These are phyloP conservation scores for Thaleichthys pacificus DNA, from an alignment of 2,797 vertebrate species.

Conservation along the genomic window DNA sequence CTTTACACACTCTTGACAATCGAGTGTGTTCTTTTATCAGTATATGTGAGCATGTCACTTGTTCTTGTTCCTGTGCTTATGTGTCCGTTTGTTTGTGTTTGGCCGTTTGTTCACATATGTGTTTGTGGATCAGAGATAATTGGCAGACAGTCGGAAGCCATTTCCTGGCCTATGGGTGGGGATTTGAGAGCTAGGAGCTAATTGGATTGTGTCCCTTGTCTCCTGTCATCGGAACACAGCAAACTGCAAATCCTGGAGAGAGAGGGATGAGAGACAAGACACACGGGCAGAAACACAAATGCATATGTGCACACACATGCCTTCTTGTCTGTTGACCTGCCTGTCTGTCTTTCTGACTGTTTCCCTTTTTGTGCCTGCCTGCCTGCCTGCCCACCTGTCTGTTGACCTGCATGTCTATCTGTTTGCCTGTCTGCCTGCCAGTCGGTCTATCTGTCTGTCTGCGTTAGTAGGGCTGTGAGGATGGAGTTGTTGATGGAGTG, in stretches of 20 bases:
- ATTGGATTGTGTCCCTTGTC: slow-evolving; percentile 11
- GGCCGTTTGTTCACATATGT: neutral
- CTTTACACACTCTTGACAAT: neutral
- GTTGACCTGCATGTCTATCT: slow-evolving; percentile 6
- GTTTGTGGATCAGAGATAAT: neutral
- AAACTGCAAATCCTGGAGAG: neutral
- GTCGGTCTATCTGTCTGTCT: slow-evolving; percentile 22
- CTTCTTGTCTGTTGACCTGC: neutral
- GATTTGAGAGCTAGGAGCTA: neutral
- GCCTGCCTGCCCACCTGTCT: neutral
- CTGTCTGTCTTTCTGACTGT: slow-evolving; percentile 27
- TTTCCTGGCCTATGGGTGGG: slow-evolving; percentile 1
- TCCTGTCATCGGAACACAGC: neutral
- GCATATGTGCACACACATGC: neutral
- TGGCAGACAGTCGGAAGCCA: neutral
- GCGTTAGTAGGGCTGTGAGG: slow-evolving; percentile 50
- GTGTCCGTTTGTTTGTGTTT: neutral
- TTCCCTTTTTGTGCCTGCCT: slow-evolving; percentile 29
- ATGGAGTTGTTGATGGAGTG: slow-evolving; percentile 59
- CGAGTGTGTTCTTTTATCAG: neutral
- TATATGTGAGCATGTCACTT: neutral
- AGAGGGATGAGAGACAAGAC: slow-evolving; percentile 4
- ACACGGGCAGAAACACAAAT: neutral
- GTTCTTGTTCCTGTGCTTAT: neutral
- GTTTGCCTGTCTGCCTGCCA: slow-evolving; percentile 15